Evolutionary conservation across 1,140 invertebrate species (phyloP), one percentile per base, ranked within the genome.

Genomic region (Pinna nobilis): DNA sequence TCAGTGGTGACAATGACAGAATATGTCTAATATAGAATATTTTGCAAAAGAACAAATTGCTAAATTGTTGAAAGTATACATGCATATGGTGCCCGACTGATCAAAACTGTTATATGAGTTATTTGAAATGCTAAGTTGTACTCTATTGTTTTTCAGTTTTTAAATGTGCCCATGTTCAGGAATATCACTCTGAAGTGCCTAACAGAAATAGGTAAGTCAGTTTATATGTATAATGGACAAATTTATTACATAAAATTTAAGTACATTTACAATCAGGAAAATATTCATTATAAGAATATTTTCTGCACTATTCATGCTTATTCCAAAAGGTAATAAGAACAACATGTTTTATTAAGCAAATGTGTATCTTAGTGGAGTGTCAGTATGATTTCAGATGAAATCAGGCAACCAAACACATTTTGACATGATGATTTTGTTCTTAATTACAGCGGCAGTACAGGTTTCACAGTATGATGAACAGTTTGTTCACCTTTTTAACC

Each of bases 181-280:
- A 99, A 99, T 92, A 95, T 99, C 13, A 98, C 98, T 50, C 90
- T 99, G 63, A 98, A 99, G 88, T 99, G 98, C 91, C 91, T 99
- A 76, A 99, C 97, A 57, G 98, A 99, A 92, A 99, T 99, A 82
- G 91, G 91, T 83, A 79, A 84, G 79, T 83, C 41, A 53, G 65
- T 3, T 18, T 15, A 20, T 15, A 15, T 59, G 13, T 59, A 59
- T 47, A 20, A 13, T 47, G 1, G 4, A 13, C 15, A 13, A 13
- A 47, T 47, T 20, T 47, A 13, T 47, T 47, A 47, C 15, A 47
- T 47, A 13, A 47, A 13, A 13, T 18, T 47, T 47, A 20, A 47
- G 41, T 20, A 47, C 41, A 47, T 4, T 47, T 20, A 47, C 41
- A 47, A 47, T 47, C 15, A 47, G 15, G 15, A 20, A 47, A 13